Evolutionary conservation across 1,140 invertebrate species (phyloP), one percentile per base, ranked within the genome.

Genomic region (Copidosoma floridanum): DNA sequence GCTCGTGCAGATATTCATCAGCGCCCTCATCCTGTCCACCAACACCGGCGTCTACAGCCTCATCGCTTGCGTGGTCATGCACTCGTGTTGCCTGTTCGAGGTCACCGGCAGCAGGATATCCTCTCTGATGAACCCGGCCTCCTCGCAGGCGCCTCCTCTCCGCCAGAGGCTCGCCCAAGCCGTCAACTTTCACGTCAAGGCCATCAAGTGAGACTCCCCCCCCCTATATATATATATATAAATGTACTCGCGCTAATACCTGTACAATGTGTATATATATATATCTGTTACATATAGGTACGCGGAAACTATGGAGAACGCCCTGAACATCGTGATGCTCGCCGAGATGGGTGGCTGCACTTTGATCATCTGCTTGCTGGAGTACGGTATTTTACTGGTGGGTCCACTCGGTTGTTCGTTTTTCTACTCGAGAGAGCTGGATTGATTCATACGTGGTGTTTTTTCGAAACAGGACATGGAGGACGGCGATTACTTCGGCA

Each of bases 311-410:
- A 69, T 79, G 23, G 75, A 77, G 56, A 65, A 71, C 16, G 62
- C 71, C 6, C 59, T 78, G 6, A 78, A 70, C 48, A 53, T 76
- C n/a, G 75, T 79, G 1, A 76, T 77, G 54, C 57, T 79, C 12
- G 72, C 69, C 18, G 77, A 79, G 65, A 77, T 77, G 69, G 46
- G 73, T 32, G 74, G 77, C 2, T 76, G 73, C 32, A 79, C 77
- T 1, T 41, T 79, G 10, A 77, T 79, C 21, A 74, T 77, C 55
- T 79, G 77, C 54, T 77, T 79, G 43, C 54, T 79, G 11, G 75
- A 77, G 61, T 77, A 72, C 35, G 76, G 76, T 10, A 70, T 77
- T 27, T 64, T 78, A 11, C 55, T 64, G 65, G 74, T 75, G 68
- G 48, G 38, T 44, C 24, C 29, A 27, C 43, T 46, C 24, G 7